Base-by-base conservation (phyloP, 2,113 vertebrate genomes). In the Sitta europaea region DNA sequence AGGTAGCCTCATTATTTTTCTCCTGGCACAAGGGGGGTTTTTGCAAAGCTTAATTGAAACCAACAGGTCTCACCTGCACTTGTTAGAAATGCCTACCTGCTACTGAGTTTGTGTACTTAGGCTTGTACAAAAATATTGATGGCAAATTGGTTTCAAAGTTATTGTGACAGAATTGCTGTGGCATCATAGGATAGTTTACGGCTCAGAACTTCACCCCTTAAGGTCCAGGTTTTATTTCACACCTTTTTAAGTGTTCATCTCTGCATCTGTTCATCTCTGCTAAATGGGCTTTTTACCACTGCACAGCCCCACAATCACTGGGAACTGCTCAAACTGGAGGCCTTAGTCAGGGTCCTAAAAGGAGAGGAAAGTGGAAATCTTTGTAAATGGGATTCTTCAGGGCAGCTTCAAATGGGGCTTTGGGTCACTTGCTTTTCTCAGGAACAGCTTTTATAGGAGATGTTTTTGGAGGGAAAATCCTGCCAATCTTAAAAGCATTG, bases 1-100 rank as follows among this genome's bases (percentile, higher is more conserved):
- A 8, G 55, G 81, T 6, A 75, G 42, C 89, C 78, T 96, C 81
- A 76, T 95, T 96, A 86, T 94, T 95, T 96, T 88, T 22, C 78
- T 91, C 86, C 71, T 45, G 71, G 88, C 87, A 74, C 75, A 36
- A 68, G 48, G 18, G 7, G 68, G 70, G 67, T n/a, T 47, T 95
- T 92, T 88, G 40, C 75, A 86, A 74, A 88, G 75, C 78, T 77
- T 93, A 62, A 88, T 77, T 92, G 92, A 96, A 95, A 63, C 78
- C 90, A 96, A 94, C 67, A 92, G 81, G 45, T 75, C 89, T 94
- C 57, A 24, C 85, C 81, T 62, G 54, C 43, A 31, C 45, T 80
- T 40, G 55, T 92, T 86, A 93, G 78, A 93, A 86, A 79, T 63
- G 68, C 90, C 75, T 71, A 1, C 47, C 31, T 86, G 71, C 55